Percentiles rank a stretch among this genome's conserved stretches.
Conservation (phyloP, 2,113 vertebrate genomes). For the Tyto alba region DNA sequence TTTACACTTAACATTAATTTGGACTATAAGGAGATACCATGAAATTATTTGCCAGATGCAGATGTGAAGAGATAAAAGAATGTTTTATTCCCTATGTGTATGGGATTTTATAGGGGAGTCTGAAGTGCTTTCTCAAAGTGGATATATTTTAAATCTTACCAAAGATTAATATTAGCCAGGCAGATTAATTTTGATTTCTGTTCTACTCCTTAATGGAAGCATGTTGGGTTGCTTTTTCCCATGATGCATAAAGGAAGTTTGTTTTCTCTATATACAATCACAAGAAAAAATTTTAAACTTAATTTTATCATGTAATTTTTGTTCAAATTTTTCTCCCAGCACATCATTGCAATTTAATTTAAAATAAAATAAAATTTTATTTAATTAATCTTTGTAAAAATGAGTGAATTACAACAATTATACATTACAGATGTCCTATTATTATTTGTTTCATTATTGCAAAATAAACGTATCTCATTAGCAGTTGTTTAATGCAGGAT, state of each 20-base stretch:
- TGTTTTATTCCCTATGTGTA: not conserved
- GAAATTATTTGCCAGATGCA: not conserved
- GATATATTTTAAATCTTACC: not conserved
- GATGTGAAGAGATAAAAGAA: not conserved
- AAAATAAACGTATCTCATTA: constrained; percentile 41
- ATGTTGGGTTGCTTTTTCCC: not conserved
- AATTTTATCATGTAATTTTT: not conserved
- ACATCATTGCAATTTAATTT: not conserved
- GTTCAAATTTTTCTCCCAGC: not conserved
- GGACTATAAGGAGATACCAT: not conserved
- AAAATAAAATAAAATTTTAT: not conserved
- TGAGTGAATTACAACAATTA: not conserved
- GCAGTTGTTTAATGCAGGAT: not conserved
- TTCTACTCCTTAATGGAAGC: not conserved
- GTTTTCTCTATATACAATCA: not conserved
- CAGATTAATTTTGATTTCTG: not conserved
- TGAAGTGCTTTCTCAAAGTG: not conserved
- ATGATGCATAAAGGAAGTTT: not conserved
- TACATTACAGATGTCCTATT: not conserved
- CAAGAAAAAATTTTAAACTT: not conserved
- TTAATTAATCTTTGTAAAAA: not conserved
- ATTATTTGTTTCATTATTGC: not conserved
- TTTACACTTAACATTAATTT: not conserved
- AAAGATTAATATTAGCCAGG: not conserved
- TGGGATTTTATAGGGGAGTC: not conserved